Base-by-base conservation (phyloP, 2,888 invertebrate species). In the Bembecia ichneumoniformis region DNA sequence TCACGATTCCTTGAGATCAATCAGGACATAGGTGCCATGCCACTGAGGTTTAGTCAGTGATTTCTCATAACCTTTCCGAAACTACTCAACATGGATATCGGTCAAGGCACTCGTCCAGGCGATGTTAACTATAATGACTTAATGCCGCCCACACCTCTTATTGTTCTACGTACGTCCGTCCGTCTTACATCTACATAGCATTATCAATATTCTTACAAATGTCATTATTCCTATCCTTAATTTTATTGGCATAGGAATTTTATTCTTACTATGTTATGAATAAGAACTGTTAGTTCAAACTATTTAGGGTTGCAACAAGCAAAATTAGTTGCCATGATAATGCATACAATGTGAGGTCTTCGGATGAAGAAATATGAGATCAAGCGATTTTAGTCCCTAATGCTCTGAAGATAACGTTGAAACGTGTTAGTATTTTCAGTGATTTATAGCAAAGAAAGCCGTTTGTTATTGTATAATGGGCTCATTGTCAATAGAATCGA, bases 71-170 rank as follows among this genome's bases (percentile, higher is more conserved):
- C 64, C 61, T 63, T 64, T 52, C 36, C 16, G 35, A 17, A 56
- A 59, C 55, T 57, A 62, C 66, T 74, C 68, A 71, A 58, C 67
- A 74, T 76, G 77, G 68, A 84, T 79, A 80, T 81, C 79, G 86
- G 86, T 82, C 86, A 86, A 84, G 86, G 86, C 66, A 55, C 51
- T 57, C 58, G 79, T 79, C 79, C 80, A 77, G 77, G 71, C 70
- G 66, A 74, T 71, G 64, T 63, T 61, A 65, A 64, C 63, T 62
- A 60, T 77, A 79, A 81, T 82, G 81, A 82, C 78, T 80, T 77
- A 79, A 80, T 77, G 67, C 77, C 56, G 64, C 86, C 86, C 79
- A 87, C 86, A 76, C 83, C 81, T 68, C 63, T 70, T 74, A 86
- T 86, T 87, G 84, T 86, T 84, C 78, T 74, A 64, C 68, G 74